A percentile compares a stretch with the other conserved stretches of the same genome.
Conservation (phyloP, 92 coral and sea anemone genomes). For the Plumapathes pennacea region DNA sequence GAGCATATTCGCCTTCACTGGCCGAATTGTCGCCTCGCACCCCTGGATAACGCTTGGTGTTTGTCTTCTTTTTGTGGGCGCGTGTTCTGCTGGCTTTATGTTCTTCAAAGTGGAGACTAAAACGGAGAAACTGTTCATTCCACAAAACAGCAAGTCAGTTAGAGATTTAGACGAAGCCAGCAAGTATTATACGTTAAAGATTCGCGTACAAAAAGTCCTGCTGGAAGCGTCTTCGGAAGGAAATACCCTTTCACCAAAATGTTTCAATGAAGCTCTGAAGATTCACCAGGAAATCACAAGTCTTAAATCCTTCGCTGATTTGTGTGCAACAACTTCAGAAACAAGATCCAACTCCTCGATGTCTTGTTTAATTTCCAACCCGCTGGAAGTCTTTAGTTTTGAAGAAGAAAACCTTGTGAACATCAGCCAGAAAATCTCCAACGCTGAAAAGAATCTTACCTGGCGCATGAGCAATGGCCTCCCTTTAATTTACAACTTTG, state of each 20-base stretch:
- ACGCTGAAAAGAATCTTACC: slow-evolving; percentile 35
- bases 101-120: slow-evolving; percentile 59
- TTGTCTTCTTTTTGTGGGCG: slow-evolving; percentile 28
- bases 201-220: slow-evolving; percentile 32
- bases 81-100: slow-evolving; percentile 50
- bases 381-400: slow-evolving; percentile 51
- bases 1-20: slow-evolving; percentile 22
- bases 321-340: slow-evolving; percentile 47
- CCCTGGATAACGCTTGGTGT: slow-evolving; percentile 21
- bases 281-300: slow-evolving; percentile 30
- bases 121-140: slow-evolving; percentile 62
- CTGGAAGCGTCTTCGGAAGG: slow-evolving; percentile 21
- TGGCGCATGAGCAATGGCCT: slow-evolving; percentile 57
- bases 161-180: slow-evolving; percentile 51
- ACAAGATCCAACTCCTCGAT: slow-evolving; percentile 17
- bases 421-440: slow-evolving; percentile 17
- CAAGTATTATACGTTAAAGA: slow-evolving; percentile 27
- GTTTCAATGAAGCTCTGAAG: slow-evolving; percentile 42
- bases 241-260: slow-evolving; percentile 26
- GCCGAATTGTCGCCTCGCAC: slow-evolving; percentile 44
- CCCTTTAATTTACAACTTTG: slow-evolving; percentile 38
- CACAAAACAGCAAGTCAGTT: slow-evolving; percentile 60
- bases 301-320: slow-evolving; percentile 31
- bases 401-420: slow-evolving; percentile 6
- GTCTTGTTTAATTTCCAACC: slow-evolving; percentile 28